Base-by-base conservation (phyloP, 2,113 vertebrate genomes). In the Cathartes aura region DNA sequence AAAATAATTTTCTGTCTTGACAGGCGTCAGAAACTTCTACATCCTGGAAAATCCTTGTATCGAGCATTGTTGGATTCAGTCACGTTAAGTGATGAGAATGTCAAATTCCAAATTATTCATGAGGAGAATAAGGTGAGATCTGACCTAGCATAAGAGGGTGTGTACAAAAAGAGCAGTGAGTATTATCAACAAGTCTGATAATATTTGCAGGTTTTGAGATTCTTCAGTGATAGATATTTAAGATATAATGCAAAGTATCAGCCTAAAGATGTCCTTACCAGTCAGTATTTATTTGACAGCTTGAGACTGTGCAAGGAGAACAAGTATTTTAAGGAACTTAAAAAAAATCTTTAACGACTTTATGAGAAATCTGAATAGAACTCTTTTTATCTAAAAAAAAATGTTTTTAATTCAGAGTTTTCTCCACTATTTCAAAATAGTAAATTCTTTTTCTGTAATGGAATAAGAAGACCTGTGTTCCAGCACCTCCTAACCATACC, bases 21-120 rank as follows among this genome's bases (percentile, higher is more conserved):
- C 68, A 99, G 99, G 94, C 98, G 98, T 75, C 99, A 99, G 98
- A 99, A 98, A 94, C 88, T 94, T 71, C 96, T 98, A 52, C 94
- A 78, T 59, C 98, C 98, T 55, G 98, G 93, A 75, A 88, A 97
- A 67, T 97, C 97, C 70, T 96, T 96, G 24, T 98, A 99, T 91
- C 92, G 11, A 64, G 98, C 98, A 18, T 96, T 98, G 66, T 71
- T 99, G 94, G 98, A 99, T 73, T 99, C 98, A 50, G 84, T 99
- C 90, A 98, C 94, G 6, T 85, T 98, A 89, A 98, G 96, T 66
- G 98, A 99, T 91, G 97, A 96, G n/a, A 98, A 94, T 67, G 98
- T 98, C 19, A 97, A 86, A 21, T 98, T 99, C 90, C 98, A 98
- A 42, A 94, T 99, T 66, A 86, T 97, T 92, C 97, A 94, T 86